Conservation (phyloP, 2,888 invertebrate species). For the Ophion ventricosus region DNA sequence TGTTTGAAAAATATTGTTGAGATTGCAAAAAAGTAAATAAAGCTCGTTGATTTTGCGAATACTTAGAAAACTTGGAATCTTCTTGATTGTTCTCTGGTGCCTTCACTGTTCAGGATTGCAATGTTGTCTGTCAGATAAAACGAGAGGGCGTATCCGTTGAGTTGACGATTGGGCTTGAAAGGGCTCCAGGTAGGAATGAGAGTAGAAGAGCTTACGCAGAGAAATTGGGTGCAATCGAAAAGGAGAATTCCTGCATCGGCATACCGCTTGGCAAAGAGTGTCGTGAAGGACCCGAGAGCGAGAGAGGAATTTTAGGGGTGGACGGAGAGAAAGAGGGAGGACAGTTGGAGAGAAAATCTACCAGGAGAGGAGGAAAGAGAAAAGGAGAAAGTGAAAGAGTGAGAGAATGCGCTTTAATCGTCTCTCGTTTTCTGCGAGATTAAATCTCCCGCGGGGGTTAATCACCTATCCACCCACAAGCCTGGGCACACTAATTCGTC, state of each 20-base stretch:
- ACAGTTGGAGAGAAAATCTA: background rate
- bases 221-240: background rate
- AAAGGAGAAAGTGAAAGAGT: conserved; percentile 26
- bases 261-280: background rate
- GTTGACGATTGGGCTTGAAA: no score
- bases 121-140: no score
- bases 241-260: background rate
- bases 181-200: background rate
- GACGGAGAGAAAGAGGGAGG: background rate
- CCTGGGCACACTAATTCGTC: conserved; percentile 76
- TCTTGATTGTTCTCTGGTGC: no score
- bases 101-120: no score
- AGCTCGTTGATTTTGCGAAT: no score
- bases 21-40: no score
- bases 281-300: background rate
- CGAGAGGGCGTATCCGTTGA: no score
- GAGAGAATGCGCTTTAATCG: conserved; percentile 73
- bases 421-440: conserved; percentile 78
- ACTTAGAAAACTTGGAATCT: no score
- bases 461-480: conserved; percentile 71
- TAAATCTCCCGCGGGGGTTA: conserved; percentile 76
- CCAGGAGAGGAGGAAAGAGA: background rate
- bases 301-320: conserved; percentile 11
- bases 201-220: background rate
- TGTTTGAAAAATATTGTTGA: no score